Percentiles rank a stretch among this genome's conserved stretches.
Conservation (phyloP, 2,113 vertebrate genomes). For the Elaphurus davidianus region DNA sequence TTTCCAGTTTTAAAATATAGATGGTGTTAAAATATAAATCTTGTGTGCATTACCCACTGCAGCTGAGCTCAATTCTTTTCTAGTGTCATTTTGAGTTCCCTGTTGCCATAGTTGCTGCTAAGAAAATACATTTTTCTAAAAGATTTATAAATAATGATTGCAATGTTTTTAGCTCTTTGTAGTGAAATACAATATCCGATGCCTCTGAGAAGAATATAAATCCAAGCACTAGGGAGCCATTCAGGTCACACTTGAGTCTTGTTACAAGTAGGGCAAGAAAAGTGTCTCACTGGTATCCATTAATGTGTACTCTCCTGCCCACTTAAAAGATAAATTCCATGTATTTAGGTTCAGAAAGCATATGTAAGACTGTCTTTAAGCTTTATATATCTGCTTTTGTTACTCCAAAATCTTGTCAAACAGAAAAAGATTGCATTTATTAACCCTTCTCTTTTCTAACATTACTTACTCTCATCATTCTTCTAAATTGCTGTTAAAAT, state of each 20-base stretch:
- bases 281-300: slow-evolving; percentile 34
- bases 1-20: slow-evolving; percentile 55
- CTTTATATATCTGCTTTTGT: background rate
- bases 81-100: slow-evolving; percentile 58
- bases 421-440: background rate
- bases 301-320: slow-evolving; percentile 18
- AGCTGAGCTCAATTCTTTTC: slow-evolving; percentile 53
- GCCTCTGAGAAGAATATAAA: slow-evolving; percentile 72
- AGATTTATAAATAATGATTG: slow-evolving; percentile 78
- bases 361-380: background rate
- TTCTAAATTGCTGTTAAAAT: background rate
- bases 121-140: slow-evolving; percentile 76
- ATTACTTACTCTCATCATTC: background rate
- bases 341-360: slow-evolving; percentile 4
- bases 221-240: slow-evolving; percentile 67
- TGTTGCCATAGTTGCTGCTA: slow-evolving; percentile 80
- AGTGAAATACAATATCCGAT: slow-evolving; percentile 64
- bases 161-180: slow-evolving; percentile 76
- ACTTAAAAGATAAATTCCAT: slow-evolving; percentile 48
- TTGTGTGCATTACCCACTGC: background rate
- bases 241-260: slow-evolving; percentile 56
- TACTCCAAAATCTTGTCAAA: background rate
- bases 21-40: slow-evolving; percentile 10
- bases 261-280: slow-evolving; percentile 53
- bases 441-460: background rate